Base-by-base conservation (phyloP, 2,113 vertebrate genomes). In the Morphnarchus princeps region DNA sequence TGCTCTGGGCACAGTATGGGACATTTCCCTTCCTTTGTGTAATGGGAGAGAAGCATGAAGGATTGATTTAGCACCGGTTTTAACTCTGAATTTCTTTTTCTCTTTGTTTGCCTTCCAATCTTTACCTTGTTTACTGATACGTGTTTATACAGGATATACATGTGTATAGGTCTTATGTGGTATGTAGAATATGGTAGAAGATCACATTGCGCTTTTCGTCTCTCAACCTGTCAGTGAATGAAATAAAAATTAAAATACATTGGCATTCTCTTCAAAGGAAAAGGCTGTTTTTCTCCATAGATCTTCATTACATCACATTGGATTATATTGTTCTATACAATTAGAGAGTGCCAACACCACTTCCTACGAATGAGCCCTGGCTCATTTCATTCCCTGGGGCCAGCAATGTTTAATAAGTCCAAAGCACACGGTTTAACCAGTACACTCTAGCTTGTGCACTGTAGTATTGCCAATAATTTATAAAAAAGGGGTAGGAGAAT, bases 391-490 rank as follows among this genome's bases (percentile, higher is more conserved):
- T 96, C 95, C 95, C 95, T 10, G 26, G 79, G 94, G 93, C 85
- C 83, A 59, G 87, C 16, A 43, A 38, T 89, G 83, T 89, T 97
- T 95, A 95, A 95, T 84, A 96, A 95, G 95, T 81, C 95, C 93
- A 92, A 89, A 96, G 84, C 85, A 80, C 91, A 82, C 1, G 32
- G 79, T 90, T 94, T 85, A 87, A 90, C 89, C 70, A 73, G 83
- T 84, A 77, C 59, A 90, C 65, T 96, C 84, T 76, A 95, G 91
- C 89, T 84, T 93, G 88, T 70, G 89, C 54, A 26, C 49, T 29
- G 29, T 15, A 50, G 67, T 66, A 74, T 69, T 31, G 40, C 70
- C 93, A 82, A 80, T 83, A 89, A 95, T 93, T 95, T 93, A 67
- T 38, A 72, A 88, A 81, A 82, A 67, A 62, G 31, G 40, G 59